Evolutionary conservation across 2,113 vertebrate genomes (phyloP).

Genomic region (Dryoscopus gambensis): DNA sequence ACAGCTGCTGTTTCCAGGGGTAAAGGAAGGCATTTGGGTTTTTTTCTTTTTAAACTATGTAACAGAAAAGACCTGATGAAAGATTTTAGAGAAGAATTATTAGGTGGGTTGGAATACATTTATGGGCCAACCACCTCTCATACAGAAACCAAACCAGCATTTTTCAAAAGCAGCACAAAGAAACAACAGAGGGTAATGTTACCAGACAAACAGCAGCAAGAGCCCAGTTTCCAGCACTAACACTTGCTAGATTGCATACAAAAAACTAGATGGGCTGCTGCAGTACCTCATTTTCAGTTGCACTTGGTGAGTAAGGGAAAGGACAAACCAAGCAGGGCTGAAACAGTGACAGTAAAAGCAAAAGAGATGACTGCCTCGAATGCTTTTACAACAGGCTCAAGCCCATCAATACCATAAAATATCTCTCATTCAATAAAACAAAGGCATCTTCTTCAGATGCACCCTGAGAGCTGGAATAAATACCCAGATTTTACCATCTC

Average conservation of each 20-base stretch:
- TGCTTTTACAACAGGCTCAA: background rate
- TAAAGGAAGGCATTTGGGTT: background rate
- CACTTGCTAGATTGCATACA: background rate
- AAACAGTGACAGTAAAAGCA: background rate
- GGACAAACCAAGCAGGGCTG: background rate
- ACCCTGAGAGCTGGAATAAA: background rate
- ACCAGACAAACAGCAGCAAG: conserved; percentile 13
- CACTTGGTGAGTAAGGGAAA: background rate
- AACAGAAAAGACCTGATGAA: conserved; percentile 25
- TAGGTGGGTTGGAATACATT: conserved; percentile 28
- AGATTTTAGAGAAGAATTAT: conserved; percentile 27
- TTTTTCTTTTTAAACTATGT: background rate
- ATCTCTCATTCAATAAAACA: background rate
- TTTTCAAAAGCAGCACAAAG: conserved; percentile 17
- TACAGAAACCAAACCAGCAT: background rate
- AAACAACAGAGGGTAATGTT: conserved; percentile 38
- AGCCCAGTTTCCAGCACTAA: conserved; percentile 26
- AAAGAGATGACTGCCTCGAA: background rate
- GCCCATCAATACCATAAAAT: background rate
- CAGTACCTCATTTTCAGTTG: background rate
- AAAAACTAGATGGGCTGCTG: background rate
- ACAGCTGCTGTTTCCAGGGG: background rate
- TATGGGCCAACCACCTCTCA: background rate
- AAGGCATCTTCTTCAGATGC: background rate
- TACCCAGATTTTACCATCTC: background rate